Conservation (phyloP, 2,888 invertebrate species). For the Tyria jacobaeae region DNA sequence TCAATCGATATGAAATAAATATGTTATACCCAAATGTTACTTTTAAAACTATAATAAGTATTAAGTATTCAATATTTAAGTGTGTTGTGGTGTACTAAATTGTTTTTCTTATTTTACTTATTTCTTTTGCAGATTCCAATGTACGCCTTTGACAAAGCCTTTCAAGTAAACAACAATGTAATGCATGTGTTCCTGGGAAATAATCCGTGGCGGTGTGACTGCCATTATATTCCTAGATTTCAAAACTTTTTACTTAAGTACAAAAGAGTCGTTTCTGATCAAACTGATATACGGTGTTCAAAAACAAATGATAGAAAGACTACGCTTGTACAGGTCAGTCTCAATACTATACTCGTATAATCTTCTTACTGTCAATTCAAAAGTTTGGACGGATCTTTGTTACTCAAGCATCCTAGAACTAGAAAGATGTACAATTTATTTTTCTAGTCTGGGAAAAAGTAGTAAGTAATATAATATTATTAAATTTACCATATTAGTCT, state of each 20-base stretch:
- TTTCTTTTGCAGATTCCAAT: conserved; percentile 89
- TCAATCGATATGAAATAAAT: too few relatives aligned
- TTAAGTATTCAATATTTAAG: background rate
- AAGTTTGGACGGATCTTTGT: too few relatives aligned
- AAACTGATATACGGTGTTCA: conserved; percentile 90
- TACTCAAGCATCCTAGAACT: too few relatives aligned
- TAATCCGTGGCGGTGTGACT: conserved; percentile 95
- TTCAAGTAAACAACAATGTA: conserved; percentile 90
- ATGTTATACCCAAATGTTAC: too few relatives aligned
- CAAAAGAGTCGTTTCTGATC: conserved; percentile 89
- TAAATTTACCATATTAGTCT: too few relatives aligned
- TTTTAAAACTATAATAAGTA: too few relatives aligned
- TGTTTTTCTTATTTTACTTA: background rate
- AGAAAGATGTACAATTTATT: too few relatives aligned
- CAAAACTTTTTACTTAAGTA: conserved; percentile 90
- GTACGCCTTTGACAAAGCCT: conserved; percentile 92
- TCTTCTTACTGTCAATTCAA: too few relatives aligned
- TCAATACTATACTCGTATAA: too few relatives aligned
- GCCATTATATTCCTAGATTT: conserved; percentile 92
- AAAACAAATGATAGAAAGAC: conserved; percentile 88
- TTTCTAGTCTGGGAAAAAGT: too few relatives aligned
- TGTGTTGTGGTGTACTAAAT: background rate
- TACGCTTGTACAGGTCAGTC: conserved; percentile 86
- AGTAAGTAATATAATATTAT: too few relatives aligned
- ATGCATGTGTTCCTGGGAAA: conserved; percentile 90